These are phyloP conservation scores for Aurelia aurita DNA, from an alignment of 30 jellyfish, hydroid and myxozoan genomes.

Conservation along the genomic window DNA sequence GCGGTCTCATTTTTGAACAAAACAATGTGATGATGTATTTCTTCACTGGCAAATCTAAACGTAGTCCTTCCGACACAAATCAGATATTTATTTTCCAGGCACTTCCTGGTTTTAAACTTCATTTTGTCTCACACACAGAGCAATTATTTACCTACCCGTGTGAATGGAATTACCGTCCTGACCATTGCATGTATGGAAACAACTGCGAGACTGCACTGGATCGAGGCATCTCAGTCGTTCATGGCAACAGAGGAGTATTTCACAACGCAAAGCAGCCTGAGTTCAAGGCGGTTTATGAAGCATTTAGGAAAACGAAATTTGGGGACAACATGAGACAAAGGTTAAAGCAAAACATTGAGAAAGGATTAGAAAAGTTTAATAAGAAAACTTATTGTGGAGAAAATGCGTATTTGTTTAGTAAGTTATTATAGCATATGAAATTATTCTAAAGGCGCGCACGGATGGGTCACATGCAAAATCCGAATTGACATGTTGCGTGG, in stretches of 20 bases:
- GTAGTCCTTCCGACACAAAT: no score
- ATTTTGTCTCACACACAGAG: constrained; percentile 15
- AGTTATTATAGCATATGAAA: not conserved
- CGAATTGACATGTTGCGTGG: no score
- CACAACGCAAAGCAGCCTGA: constrained; percentile 84
- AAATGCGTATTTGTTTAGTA: constrained; percentile 38
- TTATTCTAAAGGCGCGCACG: not conserved
- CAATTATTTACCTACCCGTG: constrained; percentile 74
- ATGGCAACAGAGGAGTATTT: constrained; percentile 87
- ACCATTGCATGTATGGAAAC: constrained; percentile 92
- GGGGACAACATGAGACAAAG: constrained; percentile 13
- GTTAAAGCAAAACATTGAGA: constrained; percentile 30
- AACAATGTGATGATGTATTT: no score
- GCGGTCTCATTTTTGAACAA: no score
- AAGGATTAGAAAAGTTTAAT: constrained; percentile 39
- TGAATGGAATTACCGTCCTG: constrained; percentile 94
- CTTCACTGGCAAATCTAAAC: no score
- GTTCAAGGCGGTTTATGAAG: constrained; percentile 72
- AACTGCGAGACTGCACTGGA: constrained; percentile 67
- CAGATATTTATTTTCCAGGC: no score
- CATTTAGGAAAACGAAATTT: constrained; percentile 43
- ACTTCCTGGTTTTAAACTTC: no score
- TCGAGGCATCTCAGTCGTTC: constrained; percentile 82
- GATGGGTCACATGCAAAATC: no score
- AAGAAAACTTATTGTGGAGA: constrained; percentile 74